Conservation (phyloP, 2,888 invertebrate genomes). For the Auanema freiburgensis region DNA sequence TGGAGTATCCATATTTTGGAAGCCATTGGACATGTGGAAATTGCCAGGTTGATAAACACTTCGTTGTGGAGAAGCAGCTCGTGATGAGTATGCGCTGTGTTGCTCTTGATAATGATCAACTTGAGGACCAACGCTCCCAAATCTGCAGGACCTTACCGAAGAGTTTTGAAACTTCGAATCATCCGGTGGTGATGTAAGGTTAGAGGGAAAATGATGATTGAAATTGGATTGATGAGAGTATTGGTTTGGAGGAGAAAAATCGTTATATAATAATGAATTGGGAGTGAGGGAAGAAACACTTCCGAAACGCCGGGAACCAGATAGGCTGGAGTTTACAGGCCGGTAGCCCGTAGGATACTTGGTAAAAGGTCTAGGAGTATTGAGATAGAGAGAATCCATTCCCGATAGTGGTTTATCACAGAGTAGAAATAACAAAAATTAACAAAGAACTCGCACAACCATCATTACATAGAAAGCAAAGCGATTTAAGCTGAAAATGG, state of each 20-base stretch:
- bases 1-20: constrained; percentile 24
- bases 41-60: constrained; percentile 22
- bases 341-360: constrained; percentile 41
- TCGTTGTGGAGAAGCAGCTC: constrained; percentile 25
- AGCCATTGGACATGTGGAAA: constrained; percentile 24
- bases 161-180: too few relatives aligned
- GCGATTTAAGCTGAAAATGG: neutral
- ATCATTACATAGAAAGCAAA: neutral
- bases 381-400: constrained; percentile 39
- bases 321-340: constrained; percentile 26
- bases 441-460: neutral
- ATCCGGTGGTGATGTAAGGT: constrained; percentile 17
- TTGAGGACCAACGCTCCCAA: constrained; percentile 2
- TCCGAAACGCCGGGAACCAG: constrained; percentile 23
- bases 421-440: constrained; percentile 1
- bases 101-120: neutral
- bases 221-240: constrained; percentile 9
- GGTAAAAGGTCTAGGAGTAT: constrained; percentile 40
- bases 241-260: constrained; percentile 3
- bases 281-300: constrained; percentile 37
- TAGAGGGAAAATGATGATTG: constrained; percentile 22
- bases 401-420: neutral
- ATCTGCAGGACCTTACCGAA: neutral
- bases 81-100: constrained; percentile 20
- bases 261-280: constrained; percentile 25